Evolutionary conservation across 2,113 vertebrate species (phyloP), one percentile per base, ranked within the genome.

Genomic region (Aphyosemion australe): DNA sequence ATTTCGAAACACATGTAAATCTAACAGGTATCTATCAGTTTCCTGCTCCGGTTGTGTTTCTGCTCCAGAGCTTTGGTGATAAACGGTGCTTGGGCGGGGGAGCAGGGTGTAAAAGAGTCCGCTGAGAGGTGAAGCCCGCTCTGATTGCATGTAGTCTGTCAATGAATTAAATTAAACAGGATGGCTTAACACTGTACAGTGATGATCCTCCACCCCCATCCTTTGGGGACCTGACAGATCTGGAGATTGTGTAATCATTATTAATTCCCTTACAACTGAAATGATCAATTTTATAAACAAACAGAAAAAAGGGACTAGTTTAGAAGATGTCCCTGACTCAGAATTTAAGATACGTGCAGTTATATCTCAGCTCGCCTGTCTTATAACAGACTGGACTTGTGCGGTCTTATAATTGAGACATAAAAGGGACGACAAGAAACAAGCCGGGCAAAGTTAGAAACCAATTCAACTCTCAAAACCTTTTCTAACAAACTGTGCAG

Each of bases 1-100:
- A 50, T 73, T 83, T n/a, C 53, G 72, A 67, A 83, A 82, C 84
- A 73, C 56, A 41, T 82, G 80, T 90, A 87, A 83, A 87, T 87
- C 72, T 72, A 73, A 69, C 60, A 45, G 75, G 78, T 74, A 68
- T 79, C 83, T 62, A 79, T 83, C 76, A 72, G 69, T 13, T n/a
- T 50, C 13, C 14, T 11, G 18, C 57, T 54, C 47, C 56, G 69
- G 80, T 76, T 84, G 55, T 76, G 72, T 67, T 65, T 54, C 72
- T 61, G 68, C 67, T 77, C 32, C 57, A 59, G 57, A 61, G 69
- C 58, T 57, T 45, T 0, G 1, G 48, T 55, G 78, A 78, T 78
- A 76, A 87, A 76, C 41, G 1, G 57, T 46, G 50, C 52, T 46
- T 65, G 32, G 14, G 63, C 14, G 11, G 39, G 52, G 61, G 18